A percentile compares a stretch with the other conserved stretches of the same genome.
These are phyloP conservation scores for Gari tellinella DNA, from an alignment of 2,888 invertebrate genomes.

Conservation along the genomic window DNA sequence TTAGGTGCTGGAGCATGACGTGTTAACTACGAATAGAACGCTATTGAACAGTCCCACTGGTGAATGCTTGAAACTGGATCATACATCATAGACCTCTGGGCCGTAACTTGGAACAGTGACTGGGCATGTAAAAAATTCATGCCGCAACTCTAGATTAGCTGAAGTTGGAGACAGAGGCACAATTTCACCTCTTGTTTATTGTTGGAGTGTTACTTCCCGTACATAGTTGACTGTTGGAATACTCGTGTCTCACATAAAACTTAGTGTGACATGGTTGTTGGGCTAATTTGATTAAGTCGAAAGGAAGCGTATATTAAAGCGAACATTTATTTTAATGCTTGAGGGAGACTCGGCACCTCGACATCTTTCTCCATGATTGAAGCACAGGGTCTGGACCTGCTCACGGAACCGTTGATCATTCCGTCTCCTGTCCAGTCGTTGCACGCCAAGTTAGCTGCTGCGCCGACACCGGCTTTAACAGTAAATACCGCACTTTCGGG, in stretches of 20 bases:
- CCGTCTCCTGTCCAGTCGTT: slow-evolving; percentile 42
- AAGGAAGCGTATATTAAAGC: background rate
- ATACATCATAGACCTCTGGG: slow-evolving; percentile 23
- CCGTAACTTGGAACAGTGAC: slow-evolving; percentile 21
- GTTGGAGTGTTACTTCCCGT: slow-evolving; percentile 3
- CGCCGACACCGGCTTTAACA: slow-evolving; percentile 38
- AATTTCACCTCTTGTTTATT: no score
- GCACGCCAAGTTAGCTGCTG: slow-evolving; percentile 36
- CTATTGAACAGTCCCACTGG: slow-evolving; percentile 56
- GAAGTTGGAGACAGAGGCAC: background rate
- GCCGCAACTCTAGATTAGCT: slow-evolving; percentile 13
- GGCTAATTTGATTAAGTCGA: slow-evolving; percentile 16
- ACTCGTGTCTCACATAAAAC: slow-evolving; percentile 13
- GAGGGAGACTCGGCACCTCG: slow-evolving; percentile 1
- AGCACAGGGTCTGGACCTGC: slow-evolving; percentile 58
- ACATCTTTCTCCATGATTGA: slow-evolving; percentile 56
- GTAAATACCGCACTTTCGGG: slow-evolving; percentile 54
- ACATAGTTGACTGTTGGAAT: slow-evolving; percentile 15
- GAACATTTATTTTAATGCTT: no score
- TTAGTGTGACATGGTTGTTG: slow-evolving; percentile 24
- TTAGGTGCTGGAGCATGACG: slow-evolving; percentile 51
- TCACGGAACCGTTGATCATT: slow-evolving; percentile 55
- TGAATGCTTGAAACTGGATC: slow-evolving; percentile 25
- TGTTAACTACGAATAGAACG: slow-evolving; percentile 42
- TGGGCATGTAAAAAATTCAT: slow-evolving; percentile 48